These are phyloP conservation scores for Ryuthela nishihirai DNA, from an alignment of 2,888 invertebrate genomes.

Conservation along the genomic window DNA sequence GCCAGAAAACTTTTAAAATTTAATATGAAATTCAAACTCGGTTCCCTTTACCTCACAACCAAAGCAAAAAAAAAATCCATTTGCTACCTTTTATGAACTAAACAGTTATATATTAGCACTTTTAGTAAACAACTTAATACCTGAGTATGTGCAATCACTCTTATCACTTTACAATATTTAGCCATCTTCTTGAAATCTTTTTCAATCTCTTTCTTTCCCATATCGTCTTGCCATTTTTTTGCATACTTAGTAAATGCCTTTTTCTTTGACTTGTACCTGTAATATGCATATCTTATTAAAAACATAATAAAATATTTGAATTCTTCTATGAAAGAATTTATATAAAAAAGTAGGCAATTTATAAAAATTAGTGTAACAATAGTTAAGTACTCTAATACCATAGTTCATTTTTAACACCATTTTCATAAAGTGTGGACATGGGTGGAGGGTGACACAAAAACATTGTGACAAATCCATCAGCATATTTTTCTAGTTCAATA, in stretches of 20 bases:
- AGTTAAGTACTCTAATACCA: no score
- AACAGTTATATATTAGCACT: no score
- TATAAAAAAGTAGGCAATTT: neutral
- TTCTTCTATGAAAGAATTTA: neutral
- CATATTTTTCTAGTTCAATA: no score
- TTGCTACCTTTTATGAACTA: no score
- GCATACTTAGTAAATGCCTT: conserved; percentile 98
- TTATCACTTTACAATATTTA: conserved; percentile 95
- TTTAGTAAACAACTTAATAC: conserved; percentile 57
- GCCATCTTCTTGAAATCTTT: conserved; percentile 95
- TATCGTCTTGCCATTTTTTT: conserved; percentile 98
- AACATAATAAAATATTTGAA: neutral
- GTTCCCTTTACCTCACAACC: no score
- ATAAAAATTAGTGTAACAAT: neutral
- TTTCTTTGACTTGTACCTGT: conserved; percentile 99
- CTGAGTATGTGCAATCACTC: conserved; percentile 97
- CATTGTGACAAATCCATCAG: no score
- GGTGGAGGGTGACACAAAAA: no score
- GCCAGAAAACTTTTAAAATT: no score
- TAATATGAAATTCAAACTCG: no score
- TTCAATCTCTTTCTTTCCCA: conserved; percentile 94
- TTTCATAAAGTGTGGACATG: no score
- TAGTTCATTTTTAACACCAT: no score
- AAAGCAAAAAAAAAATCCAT: no score
- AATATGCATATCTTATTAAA: neutral